Evolutionary conservation across 2,797 vertebrate genomes (phyloP).

Genomic region (Oreochromis grahami): DNA sequence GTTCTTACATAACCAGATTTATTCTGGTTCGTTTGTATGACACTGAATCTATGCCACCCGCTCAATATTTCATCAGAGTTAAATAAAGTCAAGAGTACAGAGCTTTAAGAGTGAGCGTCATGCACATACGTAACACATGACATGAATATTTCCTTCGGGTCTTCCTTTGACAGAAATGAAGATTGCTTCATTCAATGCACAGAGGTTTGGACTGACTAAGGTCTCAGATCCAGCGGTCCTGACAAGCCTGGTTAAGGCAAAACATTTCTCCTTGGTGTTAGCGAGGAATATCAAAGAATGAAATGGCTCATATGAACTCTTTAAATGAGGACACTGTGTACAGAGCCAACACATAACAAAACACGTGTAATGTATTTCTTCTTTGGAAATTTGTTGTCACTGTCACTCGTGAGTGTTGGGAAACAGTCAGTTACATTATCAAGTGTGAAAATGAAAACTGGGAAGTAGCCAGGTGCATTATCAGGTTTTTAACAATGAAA

Average conservation of each 20-base stretch:
- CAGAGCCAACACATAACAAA: background rate
- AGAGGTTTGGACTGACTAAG: conserved; percentile 61
- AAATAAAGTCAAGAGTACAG: background rate
- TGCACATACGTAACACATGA: background rate
- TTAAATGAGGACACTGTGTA: background rate
- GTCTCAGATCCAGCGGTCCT: conserved; percentile 46
- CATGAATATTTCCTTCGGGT: background rate
- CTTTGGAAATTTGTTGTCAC: background rate
- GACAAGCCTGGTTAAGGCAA: conserved; percentile 62
- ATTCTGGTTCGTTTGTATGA: background rate
- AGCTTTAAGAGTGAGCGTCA: background rate
- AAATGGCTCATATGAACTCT: background rate
- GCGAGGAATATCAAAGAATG: background rate
- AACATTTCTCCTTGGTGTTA: background rate
- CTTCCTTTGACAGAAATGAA: conserved; percentile 39
- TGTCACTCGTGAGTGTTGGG: background rate
- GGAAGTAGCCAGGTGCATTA: background rate
- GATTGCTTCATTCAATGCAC: conserved; percentile 52
- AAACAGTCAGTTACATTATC: background rate
- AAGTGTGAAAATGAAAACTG: background rate
- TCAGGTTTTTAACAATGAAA: background rate
- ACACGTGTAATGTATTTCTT: background rate
- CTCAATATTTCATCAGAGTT: background rate
- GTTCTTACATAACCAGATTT: background rate
- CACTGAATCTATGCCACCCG: background rate